Percentiles rank a stretch among this genome's conserved stretches.
phyloP scores from a whole-genome alignment of 2,797 vertebrate species.

The Pempheris klunzingeri region DNA sequence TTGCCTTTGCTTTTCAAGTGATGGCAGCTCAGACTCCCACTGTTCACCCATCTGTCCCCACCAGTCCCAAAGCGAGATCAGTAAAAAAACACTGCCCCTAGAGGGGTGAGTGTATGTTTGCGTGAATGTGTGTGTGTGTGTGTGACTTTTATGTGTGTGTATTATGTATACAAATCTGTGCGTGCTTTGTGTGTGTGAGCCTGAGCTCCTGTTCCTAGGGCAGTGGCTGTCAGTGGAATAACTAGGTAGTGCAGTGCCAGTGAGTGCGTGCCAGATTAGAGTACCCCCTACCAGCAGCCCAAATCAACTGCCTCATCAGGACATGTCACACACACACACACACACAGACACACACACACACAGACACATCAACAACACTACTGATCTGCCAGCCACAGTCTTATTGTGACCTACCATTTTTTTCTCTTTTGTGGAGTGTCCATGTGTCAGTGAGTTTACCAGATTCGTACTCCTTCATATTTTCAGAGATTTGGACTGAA shows the following conservation, averaged over 20 bases:
- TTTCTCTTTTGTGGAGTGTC: conserved; percentile 33
- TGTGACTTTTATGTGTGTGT: conserved; percentile 36
- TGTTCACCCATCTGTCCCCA: conserved; percentile 85
- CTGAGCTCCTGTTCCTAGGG: conserved; percentile 73
- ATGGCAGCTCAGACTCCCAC: conserved; percentile 79
- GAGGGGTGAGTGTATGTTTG: conserved; percentile 45
- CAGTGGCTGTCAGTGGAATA: conserved; percentile 75
- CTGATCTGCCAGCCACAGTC: conserved; percentile 47
- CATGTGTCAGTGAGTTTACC: conserved; percentile 38
- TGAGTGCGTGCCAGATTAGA: conserved; percentile 80
- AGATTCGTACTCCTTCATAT: conserved; percentile 42
- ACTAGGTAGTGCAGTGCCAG: conserved; percentile 76
- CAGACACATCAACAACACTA: conserved; percentile 36
- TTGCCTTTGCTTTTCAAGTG: conserved; percentile 66
- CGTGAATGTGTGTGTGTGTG: conserved; percentile 32
- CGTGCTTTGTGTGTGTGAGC: conserved; percentile 58
- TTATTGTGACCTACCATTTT: conserved; percentile 59
- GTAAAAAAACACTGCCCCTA: conserved; percentile 73
- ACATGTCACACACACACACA: conserved; percentile 60
- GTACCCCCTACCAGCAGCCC: conserved; percentile 80
- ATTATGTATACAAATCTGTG: conserved; percentile 49
- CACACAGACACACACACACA: conserved; percentile 34
- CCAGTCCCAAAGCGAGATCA: conserved; percentile 80
- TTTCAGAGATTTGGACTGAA: conserved; percentile 56
- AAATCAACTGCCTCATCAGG: conserved; percentile 77